These are phyloP conservation scores for Stylophora pistillata DNA, from an alignment of 64 coral and sea anemone species.

Conservation along the genomic window DNA sequence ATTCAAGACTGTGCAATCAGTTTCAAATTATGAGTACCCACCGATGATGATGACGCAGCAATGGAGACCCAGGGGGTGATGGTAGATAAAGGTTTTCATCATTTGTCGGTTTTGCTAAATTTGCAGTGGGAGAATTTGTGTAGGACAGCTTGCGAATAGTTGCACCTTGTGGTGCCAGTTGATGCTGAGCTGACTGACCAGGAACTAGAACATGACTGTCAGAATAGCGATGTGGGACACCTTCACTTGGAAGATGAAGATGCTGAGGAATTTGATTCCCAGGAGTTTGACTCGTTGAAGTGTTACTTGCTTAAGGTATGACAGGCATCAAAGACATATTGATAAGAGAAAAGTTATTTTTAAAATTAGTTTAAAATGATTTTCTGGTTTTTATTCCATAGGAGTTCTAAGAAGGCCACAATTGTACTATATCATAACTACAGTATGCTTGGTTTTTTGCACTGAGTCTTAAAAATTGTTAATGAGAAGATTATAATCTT, in stretches of 20 bases:
- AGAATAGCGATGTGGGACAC: not conserved
- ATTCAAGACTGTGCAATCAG: too few relatives aligned
- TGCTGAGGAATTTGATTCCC: not conserved
- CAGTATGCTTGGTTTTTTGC: not conserved
- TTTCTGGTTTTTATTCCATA: not conserved
- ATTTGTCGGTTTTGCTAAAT: not conserved
- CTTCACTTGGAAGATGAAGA: not conserved
- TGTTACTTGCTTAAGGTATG: not conserved
- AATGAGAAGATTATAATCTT: not conserved
- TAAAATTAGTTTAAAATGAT: not conserved
- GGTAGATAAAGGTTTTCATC: constrained; percentile 59
- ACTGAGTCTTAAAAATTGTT: not conserved
- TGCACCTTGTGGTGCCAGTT: not conserved
- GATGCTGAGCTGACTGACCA: not conserved
- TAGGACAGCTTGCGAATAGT: constrained; percentile 15
- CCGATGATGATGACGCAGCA: constrained; percentile 56
- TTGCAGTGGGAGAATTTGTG: constrained; percentile 17
- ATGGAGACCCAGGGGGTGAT: constrained; percentile 58
- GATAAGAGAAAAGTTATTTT: not conserved
- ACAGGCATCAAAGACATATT: not conserved
- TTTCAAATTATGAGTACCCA: not conserved
- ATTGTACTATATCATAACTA: not conserved
- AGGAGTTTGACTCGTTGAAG: not conserved
- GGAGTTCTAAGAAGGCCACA: too few relatives aligned
- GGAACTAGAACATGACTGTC: not conserved